These are phyloP conservation scores for Lymantria dispar DNA, from an alignment of 2,888 invertebrate genomes.

Conservation along the genomic window DNA sequence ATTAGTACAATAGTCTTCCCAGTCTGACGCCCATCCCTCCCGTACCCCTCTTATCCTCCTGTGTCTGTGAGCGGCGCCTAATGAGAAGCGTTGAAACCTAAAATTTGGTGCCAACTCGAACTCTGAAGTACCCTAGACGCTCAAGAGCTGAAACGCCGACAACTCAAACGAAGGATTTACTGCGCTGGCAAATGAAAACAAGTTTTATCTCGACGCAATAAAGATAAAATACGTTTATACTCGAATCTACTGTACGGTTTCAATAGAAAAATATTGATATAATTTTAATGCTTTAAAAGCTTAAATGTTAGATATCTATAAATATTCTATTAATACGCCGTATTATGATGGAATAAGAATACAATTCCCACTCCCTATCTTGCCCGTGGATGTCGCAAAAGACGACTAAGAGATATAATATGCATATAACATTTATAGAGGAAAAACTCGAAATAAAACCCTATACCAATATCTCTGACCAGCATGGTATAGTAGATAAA, in stretches of 20 bases:
- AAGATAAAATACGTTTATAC: slow-evolving; percentile 22
- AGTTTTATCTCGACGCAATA: slow-evolving; percentile 32
- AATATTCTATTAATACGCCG: no score
- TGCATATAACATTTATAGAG: no score
- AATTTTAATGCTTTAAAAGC: slow-evolving; percentile 45
- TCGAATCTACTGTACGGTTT: slow-evolving; percentile 31
- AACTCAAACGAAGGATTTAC: slow-evolving; percentile 28
- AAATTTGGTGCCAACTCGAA: slow-evolving; percentile 80
- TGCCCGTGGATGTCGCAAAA: no score
- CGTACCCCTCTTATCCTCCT: slow-evolving; percentile 27
- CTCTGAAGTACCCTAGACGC: slow-evolving; percentile 64
- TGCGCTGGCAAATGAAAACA: slow-evolving; percentile 30
- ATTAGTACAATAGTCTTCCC: slow-evolving; percentile 61
- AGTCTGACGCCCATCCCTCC: slow-evolving; percentile 38
- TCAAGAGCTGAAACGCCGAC: slow-evolving; percentile 46
- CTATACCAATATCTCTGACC: no score
- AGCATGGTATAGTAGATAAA: no score
- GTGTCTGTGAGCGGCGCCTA: slow-evolving; percentile 59
- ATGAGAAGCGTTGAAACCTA: slow-evolving; percentile 77
- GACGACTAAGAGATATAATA: no score
- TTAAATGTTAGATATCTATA: background rate
- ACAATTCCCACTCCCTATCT: no score
- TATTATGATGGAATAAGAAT: no score
- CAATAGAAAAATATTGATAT: slow-evolving; percentile 60
- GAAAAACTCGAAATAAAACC: no score